A percentile compares a stretch with the other conserved stretches of the same genome.
Evolutionary conservation across 2,113 vertebrate species (phyloP).

Genomic region (Gallinago undulata): DNA sequence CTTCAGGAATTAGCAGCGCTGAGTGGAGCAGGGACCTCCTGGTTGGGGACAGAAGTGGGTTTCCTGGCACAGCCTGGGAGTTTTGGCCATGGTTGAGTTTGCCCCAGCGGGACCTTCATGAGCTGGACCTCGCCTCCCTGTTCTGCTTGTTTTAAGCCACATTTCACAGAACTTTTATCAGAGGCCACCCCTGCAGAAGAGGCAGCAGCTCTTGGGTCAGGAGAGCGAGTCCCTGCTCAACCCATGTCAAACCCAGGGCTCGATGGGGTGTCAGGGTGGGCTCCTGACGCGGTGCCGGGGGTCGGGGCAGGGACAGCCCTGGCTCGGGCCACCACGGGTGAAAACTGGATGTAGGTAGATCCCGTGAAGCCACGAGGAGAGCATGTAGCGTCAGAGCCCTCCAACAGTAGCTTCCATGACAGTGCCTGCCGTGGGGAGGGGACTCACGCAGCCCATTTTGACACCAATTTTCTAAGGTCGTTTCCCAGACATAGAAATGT

Average conservation of each 20-base stretch:
- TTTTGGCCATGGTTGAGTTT: background rate
- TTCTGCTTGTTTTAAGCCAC: background rate
- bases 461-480: background rate
- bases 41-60: background rate
- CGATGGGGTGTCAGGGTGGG: background rate
- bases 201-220: accelerated
- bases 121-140: background rate
- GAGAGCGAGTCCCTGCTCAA: background rate
- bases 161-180: background rate
- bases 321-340: background rate
- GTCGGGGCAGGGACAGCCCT: background rate
- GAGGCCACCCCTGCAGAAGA: background rate
- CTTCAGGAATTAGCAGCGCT: background rate
- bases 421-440: background rate
- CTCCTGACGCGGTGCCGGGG: background rate
- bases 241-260: background rate
- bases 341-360: background rate
- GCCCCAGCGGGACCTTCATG: background rate
- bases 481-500: background rate
- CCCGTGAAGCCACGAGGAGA: background rate
- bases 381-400: background rate
- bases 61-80: background rate
- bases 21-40: background rate
- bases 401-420: background rate
- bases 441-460: background rate